phyloP scores from a whole-genome alignment of 2,888 invertebrate species.

The Camponotus fellah region DNA sequence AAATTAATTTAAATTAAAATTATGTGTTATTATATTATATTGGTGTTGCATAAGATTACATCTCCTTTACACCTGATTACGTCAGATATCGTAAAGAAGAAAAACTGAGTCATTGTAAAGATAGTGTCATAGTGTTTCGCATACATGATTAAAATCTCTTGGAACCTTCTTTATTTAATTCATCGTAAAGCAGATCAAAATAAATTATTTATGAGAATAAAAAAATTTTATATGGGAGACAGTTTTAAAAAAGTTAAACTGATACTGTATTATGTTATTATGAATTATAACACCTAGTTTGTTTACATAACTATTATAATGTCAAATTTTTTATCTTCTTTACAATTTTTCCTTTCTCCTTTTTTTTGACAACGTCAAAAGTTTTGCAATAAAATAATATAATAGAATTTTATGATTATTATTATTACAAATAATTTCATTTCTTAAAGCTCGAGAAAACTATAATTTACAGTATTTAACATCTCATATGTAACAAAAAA shows the following conservation, averaged over 20 bases:
- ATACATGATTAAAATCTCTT: conserved; percentile 41
- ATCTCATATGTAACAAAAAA: background rate
- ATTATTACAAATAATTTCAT: background rate
- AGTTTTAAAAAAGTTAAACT: background rate
- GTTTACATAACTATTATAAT: background rate
- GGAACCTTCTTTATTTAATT: background rate
- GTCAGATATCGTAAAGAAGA: conserved; percentile 12
- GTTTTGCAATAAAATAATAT: background rate
- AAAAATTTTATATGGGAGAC: background rate
- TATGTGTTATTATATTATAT: no score
- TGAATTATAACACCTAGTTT: background rate
- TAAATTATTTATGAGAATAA: background rate
- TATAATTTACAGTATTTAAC: background rate
- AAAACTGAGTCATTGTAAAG: conserved; percentile 49
- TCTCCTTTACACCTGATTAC: background rate
- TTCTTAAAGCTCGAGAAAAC: background rate
- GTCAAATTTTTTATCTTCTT: background rate
- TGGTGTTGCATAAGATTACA: background rate
- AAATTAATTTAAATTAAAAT: background rate
- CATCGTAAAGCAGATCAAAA: background rate
- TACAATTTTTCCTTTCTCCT: background rate
- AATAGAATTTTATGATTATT: background rate
- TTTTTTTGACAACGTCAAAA: background rate
- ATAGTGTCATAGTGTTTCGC: conserved; percentile 11
- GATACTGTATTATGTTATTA: background rate